Conservation (phyloP, 2,888 invertebrate species). For the Pyrgus malvae region DNA sequence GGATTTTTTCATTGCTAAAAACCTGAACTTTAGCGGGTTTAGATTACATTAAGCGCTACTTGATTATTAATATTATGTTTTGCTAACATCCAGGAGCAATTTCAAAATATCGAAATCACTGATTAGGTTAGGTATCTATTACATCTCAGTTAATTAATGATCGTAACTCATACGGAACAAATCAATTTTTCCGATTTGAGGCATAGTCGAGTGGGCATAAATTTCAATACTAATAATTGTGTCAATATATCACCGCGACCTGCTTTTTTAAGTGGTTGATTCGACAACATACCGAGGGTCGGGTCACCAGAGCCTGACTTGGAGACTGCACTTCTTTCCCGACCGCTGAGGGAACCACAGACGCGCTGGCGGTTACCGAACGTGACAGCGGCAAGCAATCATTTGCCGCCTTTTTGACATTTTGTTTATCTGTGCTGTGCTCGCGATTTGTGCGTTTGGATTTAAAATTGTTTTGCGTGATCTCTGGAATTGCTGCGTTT, state of each 20-base stretch:
- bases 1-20: constrained; percentile 10
- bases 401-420: constrained; percentile 7
- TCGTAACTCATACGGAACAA: not conserved
- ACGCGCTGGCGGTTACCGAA: not conserved
- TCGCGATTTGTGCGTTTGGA: constrained; percentile 1
- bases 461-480: not conserved
- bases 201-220: constrained; percentile 3
- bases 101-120: too few species aligned
- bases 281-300: constrained; percentile 10
- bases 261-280: constrained; percentile 2
- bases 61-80: constrained; percentile 4
- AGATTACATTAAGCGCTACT: constrained; percentile 6
- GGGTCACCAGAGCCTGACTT: not conserved
- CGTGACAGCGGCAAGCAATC: not conserved
- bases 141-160: not conserved
- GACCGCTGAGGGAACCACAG: constrained; percentile 19
- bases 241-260: constrained; percentile 20
- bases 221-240: constrained; percentile 7
- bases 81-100: not conserved
- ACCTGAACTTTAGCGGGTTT: not conserved
- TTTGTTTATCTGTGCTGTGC: constrained; percentile 19
- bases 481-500: not conserved
- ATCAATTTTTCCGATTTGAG: not conserved
- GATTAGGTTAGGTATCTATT: not conserved
- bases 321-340: constrained; percentile 16